A percentile compares a stretch with the other conserved stretches of the same genome.
Conservation (phyloP, 1,140 invertebrate genomes). For the Bombyx mori region ASM3026992v2 NC_085118.1:927001-927500, state of each 20-base stretch:
- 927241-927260: constrained; percentile 6
- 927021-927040: too few relatives aligned
- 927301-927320: constrained; percentile 6
- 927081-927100: neutral
- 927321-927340: constrained; percentile 24
- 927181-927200: constrained; percentile 61
- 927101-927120: neutral
- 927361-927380: constrained; percentile 64
- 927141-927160: constrained; percentile 3
- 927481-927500: too few relatives aligned
- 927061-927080: neutral
- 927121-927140: neutral
- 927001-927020: too few relatives aligned
- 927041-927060: neutral
- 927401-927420: constrained; percentile 61
- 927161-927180: constrained; percentile 36
- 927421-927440: constrained; percentile 8
- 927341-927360: constrained; percentile 58
- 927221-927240: constrained; percentile 50
- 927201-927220: constrained; percentile 43
- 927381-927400: constrained; percentile 12
- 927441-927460: too few relatives aligned
- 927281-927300: neutral
- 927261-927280: constrained; percentile 1
- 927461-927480: too few relatives aligned